Conservation (phyloP, 2,797 vertebrate species). For the Scomberomorus guttatus region DNA sequence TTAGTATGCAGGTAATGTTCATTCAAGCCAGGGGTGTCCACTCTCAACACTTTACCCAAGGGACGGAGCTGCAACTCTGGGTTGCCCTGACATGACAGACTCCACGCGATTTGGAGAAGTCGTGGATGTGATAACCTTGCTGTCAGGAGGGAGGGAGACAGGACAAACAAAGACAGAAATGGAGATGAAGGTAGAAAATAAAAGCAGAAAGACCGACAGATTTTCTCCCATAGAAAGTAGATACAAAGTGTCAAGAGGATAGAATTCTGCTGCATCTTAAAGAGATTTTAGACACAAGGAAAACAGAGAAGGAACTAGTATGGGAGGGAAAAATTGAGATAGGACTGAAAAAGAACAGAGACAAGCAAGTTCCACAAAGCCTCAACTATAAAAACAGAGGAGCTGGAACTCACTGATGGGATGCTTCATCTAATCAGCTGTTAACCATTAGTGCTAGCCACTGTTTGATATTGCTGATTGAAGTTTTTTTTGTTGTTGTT, state of each 20-base stretch:
- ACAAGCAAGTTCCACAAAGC: background rate
- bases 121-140: conserved; percentile 43
- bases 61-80: conserved; percentile 49
- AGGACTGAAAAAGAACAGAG: background rate
- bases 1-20: conserved; percentile 52
- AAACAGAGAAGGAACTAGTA: background rate
- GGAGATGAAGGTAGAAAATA: background rate
- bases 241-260: conserved; percentile 3
- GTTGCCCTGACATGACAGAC: conserved; percentile 52
- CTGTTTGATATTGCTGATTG: conserved; percentile 35
- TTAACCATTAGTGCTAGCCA: conserved; percentile 24
- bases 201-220: conserved; percentile 1
- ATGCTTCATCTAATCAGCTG: conserved; percentile 31
- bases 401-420: conserved; percentile 17
- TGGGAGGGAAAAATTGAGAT: background rate
- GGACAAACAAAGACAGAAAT: conserved; percentile 4
- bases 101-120: conserved; percentile 39
- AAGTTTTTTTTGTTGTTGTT: conserved; percentile 33
- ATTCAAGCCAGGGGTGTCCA: conserved; percentile 11
- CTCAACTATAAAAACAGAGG: background rate
- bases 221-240: conserved; percentile 22
- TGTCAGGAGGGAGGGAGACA: conserved; percentile 21
- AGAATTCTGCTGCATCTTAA: background rate
- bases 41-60: conserved; percentile 38
- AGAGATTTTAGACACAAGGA: conserved; percentile 5